Base-by-base conservation (phyloP, 1,140 invertebrate species). In the Eumeta japonica region DNA sequence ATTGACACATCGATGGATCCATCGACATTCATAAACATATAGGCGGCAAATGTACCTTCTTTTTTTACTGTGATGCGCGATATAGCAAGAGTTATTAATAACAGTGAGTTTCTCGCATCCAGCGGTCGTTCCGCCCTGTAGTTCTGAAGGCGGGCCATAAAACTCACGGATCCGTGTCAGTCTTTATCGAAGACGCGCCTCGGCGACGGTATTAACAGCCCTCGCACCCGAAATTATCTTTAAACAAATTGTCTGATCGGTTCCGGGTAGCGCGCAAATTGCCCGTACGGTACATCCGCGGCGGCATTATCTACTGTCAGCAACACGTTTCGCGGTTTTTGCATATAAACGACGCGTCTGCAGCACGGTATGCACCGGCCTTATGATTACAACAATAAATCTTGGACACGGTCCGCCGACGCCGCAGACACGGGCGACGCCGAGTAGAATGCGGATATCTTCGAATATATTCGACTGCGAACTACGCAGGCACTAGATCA, bases 221-320 rank as follows among this genome's bases (percentile, higher is more conserved):
- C n/a, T n/a, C n/a, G n/a, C n/a, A 38, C 41, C 41, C 35, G 30
- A 43, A 48, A 45, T 45, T 44, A 39, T 35, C 41, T 41, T 33
- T 31, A 35, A 43, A 48, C 41, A 48, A 48, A 48, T 43, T 41
- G 41, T 43, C 39, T 27, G 11, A 17, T 14, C 24, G 35, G 30
- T 19, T 40, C 35, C 35, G n/a, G 17, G 35, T 40, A 37, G 28
- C 17, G 18, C 30, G 30, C 15, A 46, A 46, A 46, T 46, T 46
- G 44, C 19, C 2, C 10, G 12, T 9, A 16, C 39, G 30, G 20
- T 18, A 27, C 12, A 32, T 16, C 12, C 7, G n/a, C n/a, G n/a
- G n/a, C n/a, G 17, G 19, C n/a, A 32, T 31, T 29, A 41, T 41
- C 34, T 15, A 16, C 27, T n/a, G n/a, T n/a, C n/a, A n/a, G n/a